Percentiles rank a stretch among this genome's conserved stretches.
Conservation (phyloP, 2,888 invertebrate species). For the Chrysomela aeneicollis region DNA sequence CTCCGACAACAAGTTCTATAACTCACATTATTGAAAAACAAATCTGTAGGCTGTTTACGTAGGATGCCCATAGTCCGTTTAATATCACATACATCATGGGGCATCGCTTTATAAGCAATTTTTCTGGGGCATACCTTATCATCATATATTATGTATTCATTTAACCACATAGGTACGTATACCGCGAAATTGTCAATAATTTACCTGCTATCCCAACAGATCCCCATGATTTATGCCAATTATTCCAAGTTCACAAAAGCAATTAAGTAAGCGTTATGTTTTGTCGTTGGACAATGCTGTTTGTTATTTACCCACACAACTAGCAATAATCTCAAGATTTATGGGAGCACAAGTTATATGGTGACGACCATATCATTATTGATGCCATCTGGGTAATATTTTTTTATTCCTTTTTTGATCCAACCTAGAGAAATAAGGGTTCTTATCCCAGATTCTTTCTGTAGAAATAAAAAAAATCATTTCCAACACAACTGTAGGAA, state of each 20-base stretch:
- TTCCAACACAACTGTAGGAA: no score
- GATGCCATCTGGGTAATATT: background rate
- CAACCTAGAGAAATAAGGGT: background rate
- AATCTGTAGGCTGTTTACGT: conserved; percentile 41
- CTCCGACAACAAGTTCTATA: background rate
- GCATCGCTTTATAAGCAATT: conserved; percentile 40
- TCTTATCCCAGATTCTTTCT: no score
- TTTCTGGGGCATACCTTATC: conserved; percentile 34
- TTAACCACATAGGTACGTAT: conserved; percentile 25
- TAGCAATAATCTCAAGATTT: conserved; percentile 13
- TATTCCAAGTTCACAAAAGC: conserved; percentile 28
- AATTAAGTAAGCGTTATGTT: conserved; percentile 32
- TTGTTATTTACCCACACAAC: conserved; percentile 19
- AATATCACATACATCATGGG: conserved; percentile 40
- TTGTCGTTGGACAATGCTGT: conserved; percentile 27
- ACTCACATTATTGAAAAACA: conserved; percentile 32
- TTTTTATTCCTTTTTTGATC: background rate
- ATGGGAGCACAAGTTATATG: conserved; percentile 5
- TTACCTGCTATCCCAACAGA: conserved; percentile 35
- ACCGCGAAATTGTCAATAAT: conserved; percentile 40
- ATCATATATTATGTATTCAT: conserved; percentile 31
- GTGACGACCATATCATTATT: conserved; percentile 9
- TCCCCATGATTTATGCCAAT: conserved; percentile 41
- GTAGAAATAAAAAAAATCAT: no score
- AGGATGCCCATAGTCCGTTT: conserved; percentile 37